phyloP scores from a whole-genome alignment of 2,113 vertebrate genomes.

The Aix galericulata region DNA sequence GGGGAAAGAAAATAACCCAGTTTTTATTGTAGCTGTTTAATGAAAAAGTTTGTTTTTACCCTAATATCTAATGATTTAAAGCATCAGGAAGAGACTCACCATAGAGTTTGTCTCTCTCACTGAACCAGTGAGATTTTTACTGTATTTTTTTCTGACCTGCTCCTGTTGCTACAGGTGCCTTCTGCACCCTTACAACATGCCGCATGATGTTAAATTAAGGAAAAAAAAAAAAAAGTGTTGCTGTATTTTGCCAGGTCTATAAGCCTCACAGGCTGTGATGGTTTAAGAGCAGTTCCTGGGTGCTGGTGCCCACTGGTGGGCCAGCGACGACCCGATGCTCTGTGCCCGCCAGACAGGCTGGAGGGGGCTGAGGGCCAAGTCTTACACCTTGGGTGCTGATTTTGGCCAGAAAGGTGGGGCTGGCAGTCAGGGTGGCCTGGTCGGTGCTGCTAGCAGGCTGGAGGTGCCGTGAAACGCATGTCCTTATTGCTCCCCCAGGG shows the following conservation, averaged over 20 bases:
- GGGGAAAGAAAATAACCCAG: not conserved
- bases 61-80: not conserved
- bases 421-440: not conserved
- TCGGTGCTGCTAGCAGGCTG: not conserved
- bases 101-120: not conserved
- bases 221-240: not conserved
- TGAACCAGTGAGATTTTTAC: constrained; percentile 33
- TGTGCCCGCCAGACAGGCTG: rapidly evolving
- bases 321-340: not conserved
- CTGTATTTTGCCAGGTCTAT: not conserved
- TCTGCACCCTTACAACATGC: not conserved
- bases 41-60: not conserved
- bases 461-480: not conserved
- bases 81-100: not conserved
- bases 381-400: not conserved
- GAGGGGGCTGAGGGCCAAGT: rapidly evolving
- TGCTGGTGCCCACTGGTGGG: not conserved
- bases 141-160: not conserved
- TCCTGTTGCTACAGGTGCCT: not conserved
- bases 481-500: not conserved
- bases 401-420: not conserved
- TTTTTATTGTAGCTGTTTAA: constrained; percentile 17
- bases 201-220: not conserved
- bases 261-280: not conserved
- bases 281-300: not conserved